phyloP scores from a whole-genome alignment of 1,140 invertebrate species.

The Drosophila santomea region DNA sequence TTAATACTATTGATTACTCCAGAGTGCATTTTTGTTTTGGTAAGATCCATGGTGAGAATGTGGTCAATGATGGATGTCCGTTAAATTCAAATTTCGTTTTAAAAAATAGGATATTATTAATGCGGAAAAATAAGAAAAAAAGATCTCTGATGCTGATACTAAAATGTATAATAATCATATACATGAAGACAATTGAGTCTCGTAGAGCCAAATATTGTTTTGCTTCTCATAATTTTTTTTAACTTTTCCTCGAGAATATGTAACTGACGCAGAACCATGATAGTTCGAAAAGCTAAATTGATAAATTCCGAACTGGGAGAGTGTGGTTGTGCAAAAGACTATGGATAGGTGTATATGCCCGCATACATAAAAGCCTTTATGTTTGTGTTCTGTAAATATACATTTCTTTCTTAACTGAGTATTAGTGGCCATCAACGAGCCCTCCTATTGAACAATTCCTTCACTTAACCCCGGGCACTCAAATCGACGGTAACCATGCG shows the following conservation, averaged over 20 bases:
- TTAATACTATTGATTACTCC: too few species aligned
- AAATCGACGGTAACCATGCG: slow-evolving; percentile 39
- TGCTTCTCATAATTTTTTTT: background rate
- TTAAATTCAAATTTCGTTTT: too few species aligned
- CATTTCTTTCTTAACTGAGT: slow-evolving; percentile 39
- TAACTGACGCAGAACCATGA: slow-evolving; percentile 45
- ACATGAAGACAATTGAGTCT: too few species aligned
- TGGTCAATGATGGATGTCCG: too few species aligned
- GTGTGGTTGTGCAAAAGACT: slow-evolving; percentile 19
- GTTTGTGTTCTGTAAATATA: slow-evolving; percentile 45
- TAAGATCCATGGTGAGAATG: too few species aligned
- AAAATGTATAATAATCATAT: too few species aligned
- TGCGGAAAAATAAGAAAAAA: too few species aligned
- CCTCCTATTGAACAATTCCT: slow-evolving; percentile 35
- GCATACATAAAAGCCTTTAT: slow-evolving; percentile 36
- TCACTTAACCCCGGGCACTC: slow-evolving; percentile 37
- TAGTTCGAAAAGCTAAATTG: slow-evolving; percentile 31
- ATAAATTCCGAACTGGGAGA: slow-evolving; percentile 28
- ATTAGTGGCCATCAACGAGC: slow-evolving; percentile 26
- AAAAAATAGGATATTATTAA: too few species aligned
- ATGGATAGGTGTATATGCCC: slow-evolving; percentile 20
- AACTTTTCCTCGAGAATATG: slow-evolving; percentile 5
- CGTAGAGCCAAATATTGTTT: too few species aligned
- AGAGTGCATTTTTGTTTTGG: too few species aligned
- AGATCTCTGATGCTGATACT: too few species aligned